phyloP scores from a whole-genome alignment of 1,140 invertebrate genomes.

The Centruroides sculpturatus region DNA sequence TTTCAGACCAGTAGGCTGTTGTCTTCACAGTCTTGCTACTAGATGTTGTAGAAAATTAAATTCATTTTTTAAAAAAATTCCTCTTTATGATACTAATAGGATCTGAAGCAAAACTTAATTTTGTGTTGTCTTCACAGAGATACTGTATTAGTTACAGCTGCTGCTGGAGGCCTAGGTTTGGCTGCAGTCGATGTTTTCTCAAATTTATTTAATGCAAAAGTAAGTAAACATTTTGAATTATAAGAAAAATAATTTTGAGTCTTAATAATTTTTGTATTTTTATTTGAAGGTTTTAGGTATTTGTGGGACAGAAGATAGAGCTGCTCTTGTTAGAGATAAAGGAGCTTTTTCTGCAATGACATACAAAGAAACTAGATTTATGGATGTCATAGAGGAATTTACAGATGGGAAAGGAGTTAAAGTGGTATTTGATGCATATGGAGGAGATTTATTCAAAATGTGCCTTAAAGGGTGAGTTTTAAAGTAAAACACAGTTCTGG shows the following conservation, averaged over 20 bases:
- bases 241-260: neutral
- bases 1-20: too few relatives aligned
- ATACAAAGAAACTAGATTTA: conserved; percentile 37
- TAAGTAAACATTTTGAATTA: conserved; percentile 17
- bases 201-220: conserved; percentile 43
- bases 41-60: too few relatives aligned
- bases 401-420: conserved; percentile 39
- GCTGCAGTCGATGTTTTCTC: conserved; percentile 45
- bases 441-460: conserved; percentile 40
- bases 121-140: conserved; percentile 25
- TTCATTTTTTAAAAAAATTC: too few relatives aligned
- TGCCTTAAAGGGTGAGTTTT: conserved; percentile 35
- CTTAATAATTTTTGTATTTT: conserved; percentile 2
- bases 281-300: conserved; percentile 40
- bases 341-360: conserved; percentile 43
- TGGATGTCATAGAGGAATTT: conserved; percentile 36
- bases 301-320: conserved; percentile 39
- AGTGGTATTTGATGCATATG: conserved; percentile 41
- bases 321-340: conserved; percentile 36
- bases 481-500: neutral
- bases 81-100: too few relatives aligned
- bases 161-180: conserved; percentile 40
- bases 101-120: too few relatives aligned
- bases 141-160: conserved; percentile 40
- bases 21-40: too few relatives aligned